Conservation (phyloP, 2,113 vertebrate genomes). For the Fukomys damarensis region DNA sequence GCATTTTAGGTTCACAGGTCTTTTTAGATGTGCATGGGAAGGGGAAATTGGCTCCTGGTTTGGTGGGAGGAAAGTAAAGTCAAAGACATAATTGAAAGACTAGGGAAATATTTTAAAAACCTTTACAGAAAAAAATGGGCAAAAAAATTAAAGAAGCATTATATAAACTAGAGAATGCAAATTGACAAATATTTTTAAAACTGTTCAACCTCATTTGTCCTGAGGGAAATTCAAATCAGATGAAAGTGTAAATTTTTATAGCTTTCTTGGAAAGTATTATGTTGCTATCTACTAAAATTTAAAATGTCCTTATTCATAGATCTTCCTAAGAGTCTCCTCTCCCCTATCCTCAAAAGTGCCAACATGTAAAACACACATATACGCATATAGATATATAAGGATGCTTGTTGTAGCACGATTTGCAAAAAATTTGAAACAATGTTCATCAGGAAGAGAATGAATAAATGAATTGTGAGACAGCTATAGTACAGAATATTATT, state of each 20-base stretch:
- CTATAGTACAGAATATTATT: not conserved
- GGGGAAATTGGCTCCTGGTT: not conserved
- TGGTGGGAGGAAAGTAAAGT: slow-evolving; percentile 19
- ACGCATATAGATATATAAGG: not conserved
- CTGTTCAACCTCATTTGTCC: not conserved
- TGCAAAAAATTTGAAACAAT: not conserved
- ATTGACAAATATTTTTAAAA: not conserved
- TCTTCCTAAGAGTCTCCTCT: not conserved
- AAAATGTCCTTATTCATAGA: not conserved
- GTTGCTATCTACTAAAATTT: not conserved
- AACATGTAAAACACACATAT: not conserved
- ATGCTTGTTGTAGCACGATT: not conserved
- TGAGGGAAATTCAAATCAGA: not conserved
- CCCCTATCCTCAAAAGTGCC: not conserved
- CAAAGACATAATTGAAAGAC: not conserved
- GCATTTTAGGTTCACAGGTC: not conserved
- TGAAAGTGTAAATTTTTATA: not conserved
- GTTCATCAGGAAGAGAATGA: not conserved
- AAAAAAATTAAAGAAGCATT: slow-evolving; percentile 13
- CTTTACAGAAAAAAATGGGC: not conserved
- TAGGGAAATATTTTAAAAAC: not conserved
- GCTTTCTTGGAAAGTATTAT: slow-evolving; percentile 14
- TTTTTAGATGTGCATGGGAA: not conserved
- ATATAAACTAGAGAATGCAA: slow-evolving; percentile 34
- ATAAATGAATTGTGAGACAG: not conserved